Evolutionary conservation across 1,140 invertebrate species (phyloP), one percentile per base, ranked within the genome.

Genomic region (Samia ricini): DNA sequence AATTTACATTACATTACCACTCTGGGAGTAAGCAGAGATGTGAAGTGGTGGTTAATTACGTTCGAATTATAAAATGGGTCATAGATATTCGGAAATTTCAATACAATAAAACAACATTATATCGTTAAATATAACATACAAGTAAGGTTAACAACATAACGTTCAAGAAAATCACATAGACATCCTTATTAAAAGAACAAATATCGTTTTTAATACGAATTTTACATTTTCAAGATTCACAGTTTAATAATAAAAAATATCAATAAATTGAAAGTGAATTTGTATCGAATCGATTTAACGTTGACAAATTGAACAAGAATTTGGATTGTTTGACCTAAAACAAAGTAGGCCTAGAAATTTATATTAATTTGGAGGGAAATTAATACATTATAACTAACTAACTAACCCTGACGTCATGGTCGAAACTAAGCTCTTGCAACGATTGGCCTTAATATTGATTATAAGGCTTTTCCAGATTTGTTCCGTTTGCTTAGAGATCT

Each of bases 351-450:
- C 60, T 66, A 66, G 61, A 64, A 22, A 51, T 12, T 52, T 20
- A 15, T 52, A 63, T 60, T 56, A 68, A 64, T 62, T 72, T 65
- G 58, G 66, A 52, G 65, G 68, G 24, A 73, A 67, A 71, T 66
- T 49, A 70, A 71, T 19, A 18, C 12, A 49, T 65, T 42, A 42
- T 12, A 42, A 67, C 70, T n/a, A n/a, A n/a, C 56, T 51, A 49
- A 63, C 55, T 56, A 76, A 65, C 73, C 72, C 63, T 74, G 73
- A 76, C 69, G 64, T 61, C 68, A 74, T 68, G 76, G 73, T 66
- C 68, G 66, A 68, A 68, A 61, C 56, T 49, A 8, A 61, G 56
- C 52, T 33, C 60, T 63, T 64, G 64, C 61, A 65, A 63, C 48
- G 29, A 63, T 36, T 61, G 73, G 54, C 73, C 76, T 76, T 63